phyloP scores from a whole-genome alignment of 1,140 invertebrate species.

The Rhagoletis zephyria region DNA sequence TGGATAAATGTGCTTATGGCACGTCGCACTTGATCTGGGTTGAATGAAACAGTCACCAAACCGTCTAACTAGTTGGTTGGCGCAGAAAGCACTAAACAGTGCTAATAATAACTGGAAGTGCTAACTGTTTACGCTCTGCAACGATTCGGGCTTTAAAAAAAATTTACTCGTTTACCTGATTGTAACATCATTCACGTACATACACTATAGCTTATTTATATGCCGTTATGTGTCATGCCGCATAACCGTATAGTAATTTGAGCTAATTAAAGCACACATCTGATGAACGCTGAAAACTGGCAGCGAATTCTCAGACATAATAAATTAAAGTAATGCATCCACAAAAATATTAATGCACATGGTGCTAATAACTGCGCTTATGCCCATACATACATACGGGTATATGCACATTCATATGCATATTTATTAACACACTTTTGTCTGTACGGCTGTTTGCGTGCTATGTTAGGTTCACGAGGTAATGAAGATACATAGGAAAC shows the following conservation, averaged over 20 bases:
- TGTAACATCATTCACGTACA: no score
- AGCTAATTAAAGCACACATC: conserved; percentile 34
- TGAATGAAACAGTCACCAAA: no score
- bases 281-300: neutral
- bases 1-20: no score
- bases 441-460: neutral
- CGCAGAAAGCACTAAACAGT: no score
- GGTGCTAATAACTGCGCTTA: neutral
- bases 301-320: neutral
- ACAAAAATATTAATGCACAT: conserved; percentile 21
- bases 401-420: conserved; percentile 8
- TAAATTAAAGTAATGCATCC: neutral
- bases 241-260: conserved; percentile 21
- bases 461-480: neutral
- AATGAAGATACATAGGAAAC: conserved; percentile 37
- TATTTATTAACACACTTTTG: neutral
- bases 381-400: neutral
- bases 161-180: no score
- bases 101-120: no score
- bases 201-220: neutral
- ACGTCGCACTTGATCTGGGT: no score
- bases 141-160: no score
- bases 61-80: no score
- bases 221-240: neutral
- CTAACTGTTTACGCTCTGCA: no score